A percentile compares a stretch with the other conserved stretches of the same genome.
Conservation (phyloP, 2,797 vertebrate genomes). For the Phylloscopus collybita region DNA sequence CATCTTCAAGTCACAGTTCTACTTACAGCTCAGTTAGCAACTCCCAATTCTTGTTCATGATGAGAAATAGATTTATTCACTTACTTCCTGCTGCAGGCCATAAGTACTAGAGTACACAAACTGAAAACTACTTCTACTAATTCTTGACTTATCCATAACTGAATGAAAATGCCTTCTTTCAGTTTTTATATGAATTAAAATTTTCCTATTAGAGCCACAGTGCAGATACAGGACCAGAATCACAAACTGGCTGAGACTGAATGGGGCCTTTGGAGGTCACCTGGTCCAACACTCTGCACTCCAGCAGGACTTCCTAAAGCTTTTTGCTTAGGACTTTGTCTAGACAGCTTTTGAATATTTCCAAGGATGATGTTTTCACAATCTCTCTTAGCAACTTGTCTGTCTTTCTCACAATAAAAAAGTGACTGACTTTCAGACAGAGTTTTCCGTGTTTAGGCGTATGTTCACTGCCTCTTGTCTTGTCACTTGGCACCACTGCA, state of each 20-base stretch:
- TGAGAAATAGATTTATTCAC: neutral
- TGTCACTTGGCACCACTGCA: neutral
- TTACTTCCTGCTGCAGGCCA: neutral
- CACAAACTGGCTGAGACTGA: neutral
- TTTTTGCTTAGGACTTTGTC: neutral
- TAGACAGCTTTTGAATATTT: neutral
- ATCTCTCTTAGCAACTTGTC: neutral
- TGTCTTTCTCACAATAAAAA: neutral
- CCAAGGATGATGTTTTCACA: neutral
- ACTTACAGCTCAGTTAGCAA: neutral
- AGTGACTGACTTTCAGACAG: neutral
- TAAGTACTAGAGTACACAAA: neutral
- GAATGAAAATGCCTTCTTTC: constrained; percentile 14
- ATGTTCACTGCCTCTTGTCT: neutral
- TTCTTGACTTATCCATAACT: neutral
- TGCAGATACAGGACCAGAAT: neutral
- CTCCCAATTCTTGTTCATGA: neutral
- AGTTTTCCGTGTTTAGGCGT: neutral
- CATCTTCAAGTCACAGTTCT: neutral
- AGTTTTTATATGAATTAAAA: constrained; percentile 1
- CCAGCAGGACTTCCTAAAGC: neutral
- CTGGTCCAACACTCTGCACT: neutral
- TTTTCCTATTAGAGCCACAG: neutral
- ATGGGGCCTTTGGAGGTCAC: neutral
- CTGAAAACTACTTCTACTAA: neutral